A percentile compares a stretch with the other conserved stretches of the same genome.
phyloP scores from a whole-genome alignment of 2,888 invertebrate genomes.

The Megalurothrips usitatus region DNA sequence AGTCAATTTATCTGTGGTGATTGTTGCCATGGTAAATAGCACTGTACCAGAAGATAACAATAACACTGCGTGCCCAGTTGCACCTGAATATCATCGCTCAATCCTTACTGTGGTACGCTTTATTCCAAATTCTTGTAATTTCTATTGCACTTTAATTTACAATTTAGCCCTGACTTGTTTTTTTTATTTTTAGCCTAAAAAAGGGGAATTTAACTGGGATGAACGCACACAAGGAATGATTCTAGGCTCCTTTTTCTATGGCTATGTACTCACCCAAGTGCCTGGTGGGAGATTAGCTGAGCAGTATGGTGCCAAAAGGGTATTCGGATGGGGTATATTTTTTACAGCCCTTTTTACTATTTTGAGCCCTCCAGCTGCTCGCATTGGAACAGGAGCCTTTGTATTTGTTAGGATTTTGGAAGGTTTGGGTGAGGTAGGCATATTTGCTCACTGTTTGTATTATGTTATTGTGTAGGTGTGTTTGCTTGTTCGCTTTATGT shows the following conservation, averaged over 20 bases:
- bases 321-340: conserved; percentile 46
- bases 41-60: conserved; percentile 30
- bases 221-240: conserved; percentile 45
- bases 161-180: not conserved
- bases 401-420: conserved; percentile 46
- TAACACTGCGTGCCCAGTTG: not conserved
- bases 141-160: not conserved
- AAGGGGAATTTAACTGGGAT: conserved; percentile 44
- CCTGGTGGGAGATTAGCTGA: conserved; percentile 50
- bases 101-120: not conserved
- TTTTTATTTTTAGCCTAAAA: not conserved
- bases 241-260: conserved; percentile 50
- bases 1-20: conserved; percentile 53
- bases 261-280: conserved; percentile 48
- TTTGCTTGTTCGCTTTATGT: not conserved
- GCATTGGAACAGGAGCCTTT: conserved; percentile 43
- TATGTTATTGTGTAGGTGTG: not conserved
- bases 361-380: conserved; percentile 47
- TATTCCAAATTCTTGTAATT: not conserved
- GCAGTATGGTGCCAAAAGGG: conserved; percentile 50
- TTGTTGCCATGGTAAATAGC: conserved; percentile 51
- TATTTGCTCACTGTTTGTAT: not conserved
- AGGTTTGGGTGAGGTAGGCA: conserved; percentile 50
- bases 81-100: not conserved
- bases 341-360: conserved; percentile 47